Percentiles rank a stretch among this genome's conserved stretches.
Evolutionary conservation across 2,888 invertebrate genomes (phyloP).

Genomic region (Cerastoderma edule): DNA sequence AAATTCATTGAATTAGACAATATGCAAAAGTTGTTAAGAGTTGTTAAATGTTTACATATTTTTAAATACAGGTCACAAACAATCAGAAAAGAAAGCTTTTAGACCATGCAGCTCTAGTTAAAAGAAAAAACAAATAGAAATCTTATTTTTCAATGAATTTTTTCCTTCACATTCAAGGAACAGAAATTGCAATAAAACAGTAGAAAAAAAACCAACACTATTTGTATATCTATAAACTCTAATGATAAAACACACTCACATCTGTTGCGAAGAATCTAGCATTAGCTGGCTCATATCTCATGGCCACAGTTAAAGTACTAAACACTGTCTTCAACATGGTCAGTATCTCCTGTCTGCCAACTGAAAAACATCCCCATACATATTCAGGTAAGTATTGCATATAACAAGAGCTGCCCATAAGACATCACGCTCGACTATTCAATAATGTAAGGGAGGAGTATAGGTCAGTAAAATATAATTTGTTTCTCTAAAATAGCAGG

Average conservation of each 20-base stretch:
- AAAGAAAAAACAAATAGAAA: background rate
- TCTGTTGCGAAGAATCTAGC: slow-evolving; percentile 99
- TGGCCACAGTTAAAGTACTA: slow-evolving; percentile 97
- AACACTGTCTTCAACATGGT: slow-evolving; percentile 94
- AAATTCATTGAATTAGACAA: too few relatives aligned
- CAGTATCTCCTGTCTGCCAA: slow-evolving; percentile 87
- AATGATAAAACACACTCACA: slow-evolving; percentile 84
- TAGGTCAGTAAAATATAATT: too few relatives aligned
- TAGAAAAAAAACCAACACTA: background rate
- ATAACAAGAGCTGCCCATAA: background rate
- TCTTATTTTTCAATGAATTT: background rate
- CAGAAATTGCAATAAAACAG: background rate
- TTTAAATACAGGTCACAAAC: too few relatives aligned
- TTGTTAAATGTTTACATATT: too few relatives aligned
- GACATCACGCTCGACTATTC: too few relatives aligned
- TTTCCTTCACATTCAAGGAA: background rate
- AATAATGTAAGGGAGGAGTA: too few relatives aligned
- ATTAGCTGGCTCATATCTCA: slow-evolving; percentile 99
- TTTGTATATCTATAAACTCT: background rate
- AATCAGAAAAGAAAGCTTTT: too few relatives aligned
- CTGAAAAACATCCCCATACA: slow-evolving; percentile 76
- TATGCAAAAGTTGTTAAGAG: too few relatives aligned
- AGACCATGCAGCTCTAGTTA: too few relatives aligned
- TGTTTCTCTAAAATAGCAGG: too few relatives aligned
- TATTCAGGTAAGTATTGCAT: too few relatives aligned